Conservation (phyloP, 2,797 vertebrate species). For the Poliocrania exsul region DNA sequence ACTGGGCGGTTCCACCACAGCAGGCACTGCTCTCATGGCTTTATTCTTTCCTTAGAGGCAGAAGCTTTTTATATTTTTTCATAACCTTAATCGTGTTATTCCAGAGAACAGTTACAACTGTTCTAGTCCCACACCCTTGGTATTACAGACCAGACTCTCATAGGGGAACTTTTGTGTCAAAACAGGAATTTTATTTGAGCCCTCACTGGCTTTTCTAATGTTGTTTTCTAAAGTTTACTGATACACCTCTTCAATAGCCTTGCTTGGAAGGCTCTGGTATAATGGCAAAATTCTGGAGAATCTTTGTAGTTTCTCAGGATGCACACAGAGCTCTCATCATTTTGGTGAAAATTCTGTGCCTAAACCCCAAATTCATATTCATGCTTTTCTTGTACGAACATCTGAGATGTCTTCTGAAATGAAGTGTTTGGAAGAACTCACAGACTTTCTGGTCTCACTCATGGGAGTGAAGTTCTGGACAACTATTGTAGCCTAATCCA, state of each 20-base stretch:
- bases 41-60: background rate
- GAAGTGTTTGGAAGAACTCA: background rate
- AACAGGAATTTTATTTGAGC: background rate
- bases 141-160: background rate
- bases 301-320: background rate
- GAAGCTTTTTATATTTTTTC: background rate
- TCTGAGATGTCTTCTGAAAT: background rate
- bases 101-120: background rate
- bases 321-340: background rate
- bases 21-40: background rate
- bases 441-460: background rate
- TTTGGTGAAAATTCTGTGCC: rapidly evolving
- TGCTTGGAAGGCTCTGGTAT: background rate
- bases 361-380: background rate
- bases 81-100: background rate
- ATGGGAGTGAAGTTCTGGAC: background rate
- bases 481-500: background rate
- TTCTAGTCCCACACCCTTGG: background rate
- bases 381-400: background rate
- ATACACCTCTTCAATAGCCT: background rate
- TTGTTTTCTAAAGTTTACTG: background rate
- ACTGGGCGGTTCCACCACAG: background rate
- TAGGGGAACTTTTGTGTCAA: background rate
- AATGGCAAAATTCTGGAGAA: background rate
- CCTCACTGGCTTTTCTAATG: background rate